Base-by-base conservation (phyloP, 1,140 invertebrate genomes). In the Odontomachus brunneus region DNA sequence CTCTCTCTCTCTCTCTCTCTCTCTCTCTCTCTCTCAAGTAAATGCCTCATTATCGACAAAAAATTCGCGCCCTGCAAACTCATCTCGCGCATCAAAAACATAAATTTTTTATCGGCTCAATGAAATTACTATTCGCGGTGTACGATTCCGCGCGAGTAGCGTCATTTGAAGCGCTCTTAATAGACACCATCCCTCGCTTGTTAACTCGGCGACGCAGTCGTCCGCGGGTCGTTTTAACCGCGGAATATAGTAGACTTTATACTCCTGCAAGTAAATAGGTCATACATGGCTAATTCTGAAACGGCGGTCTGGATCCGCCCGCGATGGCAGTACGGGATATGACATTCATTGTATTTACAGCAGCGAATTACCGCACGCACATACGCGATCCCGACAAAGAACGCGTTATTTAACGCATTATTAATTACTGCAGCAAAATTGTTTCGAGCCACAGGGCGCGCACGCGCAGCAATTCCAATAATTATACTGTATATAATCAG, bases 231-330 rank as follows among this genome's bases (percentile, higher is more conserved):
- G 38, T 78, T 78, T 44, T 19, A 63, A 17, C 49, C 19, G 29
- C 59, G 51, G 78, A 83, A 83, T 66, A 83, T 38, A 29, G 60
- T 60, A 65, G 53, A 78, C 82, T 78, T 83, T 67, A 66, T 66
- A 29, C 53, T 59, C 67, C 65, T 83, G 73, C 82, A 83, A 83
- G 73, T 81, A 84, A 84, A 84, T 84, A 84, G 82, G 75, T 84
- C 75, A 81, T 84, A 81, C 74, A 84, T 84, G 81, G 51, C 82
- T 81, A 84, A 84, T 84, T 83, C 38, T 24, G 66, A 81, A 72
- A 72, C 67, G 67, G 26, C 48, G 44, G 26, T 19, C 15, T 33
- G 24, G 12, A 33, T 76, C 62, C 33, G 48, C 26, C 29, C 44
- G 48, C 62, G 62, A 33, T 19, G 33, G 29, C 33, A 19, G 62